Percentiles rank a stretch among this genome's conserved stretches.
Conservation (phyloP, 2,113 vertebrate genomes). For the Equus przewalskii region DNA sequence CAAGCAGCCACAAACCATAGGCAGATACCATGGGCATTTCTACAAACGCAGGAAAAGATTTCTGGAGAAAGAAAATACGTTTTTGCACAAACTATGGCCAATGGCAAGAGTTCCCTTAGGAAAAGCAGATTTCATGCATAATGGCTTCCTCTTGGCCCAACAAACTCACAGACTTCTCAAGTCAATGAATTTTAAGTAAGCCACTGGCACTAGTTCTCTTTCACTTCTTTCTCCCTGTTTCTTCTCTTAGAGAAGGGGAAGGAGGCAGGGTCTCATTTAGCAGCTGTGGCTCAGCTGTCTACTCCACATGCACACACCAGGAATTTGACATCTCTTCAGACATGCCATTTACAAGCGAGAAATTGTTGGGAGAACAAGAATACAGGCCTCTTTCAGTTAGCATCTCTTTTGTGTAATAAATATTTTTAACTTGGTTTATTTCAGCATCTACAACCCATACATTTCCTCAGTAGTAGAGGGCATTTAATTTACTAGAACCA, state of each 20-base stretch:
- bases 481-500: conserved; percentile 50
- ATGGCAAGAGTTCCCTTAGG: background rate
- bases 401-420: conserved; percentile 41
- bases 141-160: background rate
- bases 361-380: conserved; percentile 47
- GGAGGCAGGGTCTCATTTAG: background rate
- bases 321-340: conserved; percentile 61
- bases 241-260: background rate
- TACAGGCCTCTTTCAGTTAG: background rate
- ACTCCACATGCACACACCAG: background rate
- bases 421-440: conserved; percentile 69
- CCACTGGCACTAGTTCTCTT: background rate
- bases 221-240: background rate
- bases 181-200: background rate
- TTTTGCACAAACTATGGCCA: background rate
- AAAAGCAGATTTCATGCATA: background rate
- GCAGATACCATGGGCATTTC: background rate
- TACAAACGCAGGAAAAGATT: background rate
- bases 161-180: background rate
- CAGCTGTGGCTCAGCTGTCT: conserved; percentile 81
- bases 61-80: background rate
- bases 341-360: conserved; percentile 60
- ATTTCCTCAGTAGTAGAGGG: conserved; percentile 51
- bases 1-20: background rate
- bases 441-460: conserved; percentile 47